Conservation (phyloP, 2,888 invertebrate genomes). For the Steromphala cineraria region DNA sequence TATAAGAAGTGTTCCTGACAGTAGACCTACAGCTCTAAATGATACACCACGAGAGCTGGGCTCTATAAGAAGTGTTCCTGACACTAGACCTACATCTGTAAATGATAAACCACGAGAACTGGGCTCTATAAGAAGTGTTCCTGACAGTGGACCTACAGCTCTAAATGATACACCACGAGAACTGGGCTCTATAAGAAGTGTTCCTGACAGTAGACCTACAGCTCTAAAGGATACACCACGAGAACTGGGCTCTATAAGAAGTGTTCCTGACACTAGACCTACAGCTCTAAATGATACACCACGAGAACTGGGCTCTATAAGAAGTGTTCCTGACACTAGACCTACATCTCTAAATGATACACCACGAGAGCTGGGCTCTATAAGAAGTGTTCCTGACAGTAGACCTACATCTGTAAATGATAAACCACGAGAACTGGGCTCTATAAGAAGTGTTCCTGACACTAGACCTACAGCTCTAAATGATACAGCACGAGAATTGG, state of each 20-base stretch:
- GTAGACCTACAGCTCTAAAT: no score
- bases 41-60: no score
- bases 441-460: slow-evolving; percentile 32
- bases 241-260: slow-evolving; percentile 41
- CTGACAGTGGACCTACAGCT: no score
- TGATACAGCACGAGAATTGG: no score
- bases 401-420: slow-evolving; percentile 1
- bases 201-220: no score
- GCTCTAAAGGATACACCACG: slow-evolving; percentile 35
- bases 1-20: no score
- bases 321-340: slow-evolving; percentile 33
- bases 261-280: slow-evolving; percentile 29
- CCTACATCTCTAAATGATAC: slow-evolving; percentile 20
- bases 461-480: slow-evolving; percentile 17
- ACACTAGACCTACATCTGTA: no score
- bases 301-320: slow-evolving; percentile 44
- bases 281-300: slow-evolving; percentile 25
- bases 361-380: slow-evolving; percentile 45
- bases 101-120: no score
- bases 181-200: no score
- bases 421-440: slow-evolving; percentile 47
- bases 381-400: slow-evolving; percentile 32
- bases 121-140: no score
- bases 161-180: no score
- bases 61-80: no score